These are phyloP conservation scores for Dynastes grantii DNA, from an alignment of 2,888 invertebrate species.

Conservation along the genomic window DNA sequence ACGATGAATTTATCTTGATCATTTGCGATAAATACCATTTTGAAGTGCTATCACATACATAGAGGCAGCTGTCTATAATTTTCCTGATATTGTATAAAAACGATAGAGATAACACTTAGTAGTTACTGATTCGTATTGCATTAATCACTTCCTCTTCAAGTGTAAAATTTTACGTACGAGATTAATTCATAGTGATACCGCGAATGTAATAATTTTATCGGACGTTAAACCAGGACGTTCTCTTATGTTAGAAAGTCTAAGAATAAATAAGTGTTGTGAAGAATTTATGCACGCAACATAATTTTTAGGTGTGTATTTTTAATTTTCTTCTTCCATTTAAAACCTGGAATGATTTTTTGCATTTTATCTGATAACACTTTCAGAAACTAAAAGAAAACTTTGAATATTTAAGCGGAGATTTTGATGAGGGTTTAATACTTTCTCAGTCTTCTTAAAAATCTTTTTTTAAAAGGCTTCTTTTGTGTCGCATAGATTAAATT, in stretches of 20 bases:
- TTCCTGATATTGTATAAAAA: neutral
- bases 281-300: no score
- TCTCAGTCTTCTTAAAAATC: no score
- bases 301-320: no score
- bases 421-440: no score
- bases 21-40: neutral
- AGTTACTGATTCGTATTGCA: neutral
- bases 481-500: no score
- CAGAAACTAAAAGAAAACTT: neutral
- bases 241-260: neutral
- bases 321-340: no score
- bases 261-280: neutral
- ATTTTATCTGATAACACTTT: neutral
- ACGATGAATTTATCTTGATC: neutral
- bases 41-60: no score
- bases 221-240: neutral
- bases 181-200: neutral
- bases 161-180: neutral
- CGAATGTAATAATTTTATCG: conserved; percentile 1
- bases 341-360: neutral
- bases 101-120: neutral
- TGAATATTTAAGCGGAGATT: neutral
- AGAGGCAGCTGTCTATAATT: no score
- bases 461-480: no score
- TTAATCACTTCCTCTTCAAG: conserved; percentile 25